A percentile compares a stretch with the other conserved stretches of the same genome.
phyloP scores from a whole-genome alignment of 2,888 invertebrate species.

The Xestoiulus laeticollis region DNA sequence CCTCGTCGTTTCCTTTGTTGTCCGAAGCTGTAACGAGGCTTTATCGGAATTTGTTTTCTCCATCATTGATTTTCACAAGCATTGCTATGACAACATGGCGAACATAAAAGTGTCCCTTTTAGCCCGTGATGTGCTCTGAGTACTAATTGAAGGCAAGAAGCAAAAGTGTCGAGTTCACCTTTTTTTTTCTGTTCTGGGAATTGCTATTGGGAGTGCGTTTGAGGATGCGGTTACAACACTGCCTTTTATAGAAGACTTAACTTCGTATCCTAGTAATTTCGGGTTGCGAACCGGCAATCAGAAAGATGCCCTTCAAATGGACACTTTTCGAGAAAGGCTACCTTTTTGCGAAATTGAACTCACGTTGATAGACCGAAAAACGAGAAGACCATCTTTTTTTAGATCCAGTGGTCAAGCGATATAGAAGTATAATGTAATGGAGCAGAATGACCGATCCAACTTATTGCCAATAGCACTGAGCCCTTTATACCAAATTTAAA shows the following conservation, averaged over 20 bases:
- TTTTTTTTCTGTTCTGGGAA: constrained; percentile 2
- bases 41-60: constrained; percentile 43
- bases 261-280: not conserved
- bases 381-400: constrained; percentile 4
- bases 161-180: constrained; percentile 22
- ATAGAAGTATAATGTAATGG: not conserved
- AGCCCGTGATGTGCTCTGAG: not conserved
- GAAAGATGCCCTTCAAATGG: constrained; percentile 5
- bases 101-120: constrained; percentile 14
- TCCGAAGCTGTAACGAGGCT: constrained; percentile 14
- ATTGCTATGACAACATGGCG: constrained; percentile 17
- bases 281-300: constrained; percentile 31
- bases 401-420: not conserved
- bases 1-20: not conserved
- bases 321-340: not conserved
- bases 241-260: constrained; percentile 35
- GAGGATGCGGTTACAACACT: constrained; percentile 5
- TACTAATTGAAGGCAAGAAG: constrained; percentile 43
- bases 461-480: not conserved
- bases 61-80: constrained; percentile 30
- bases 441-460: not conserved
- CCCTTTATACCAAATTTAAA: not conserved
- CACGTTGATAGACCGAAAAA: not conserved
- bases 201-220: not conserved
- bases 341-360: not conserved